Base-by-base conservation (phyloP, 2,113 vertebrate species). In the Alouatta palliata region DNA sequence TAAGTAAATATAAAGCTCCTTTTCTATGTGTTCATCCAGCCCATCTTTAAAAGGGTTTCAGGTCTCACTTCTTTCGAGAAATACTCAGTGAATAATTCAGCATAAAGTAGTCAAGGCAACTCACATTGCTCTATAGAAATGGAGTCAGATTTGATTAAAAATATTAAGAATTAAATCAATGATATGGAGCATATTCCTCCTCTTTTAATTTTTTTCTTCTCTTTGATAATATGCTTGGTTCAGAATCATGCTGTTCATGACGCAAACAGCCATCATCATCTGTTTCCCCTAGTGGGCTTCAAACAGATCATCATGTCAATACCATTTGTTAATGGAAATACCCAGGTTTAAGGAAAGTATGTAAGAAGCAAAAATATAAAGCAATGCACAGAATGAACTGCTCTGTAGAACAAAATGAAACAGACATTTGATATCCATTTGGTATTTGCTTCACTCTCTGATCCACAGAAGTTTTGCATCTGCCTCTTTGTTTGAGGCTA, bases 351-450 rank as follows among this genome's bases (percentile, higher is more conserved):
- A 81, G 6, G 37, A 14, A 90, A 43, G 0, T 37, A 32, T 47
- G 12, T 77, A 40, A 84, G 13, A 84, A 79, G 1, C 56, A 23
- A 23, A 37, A 66, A 8, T 30, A 66, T 79, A 92, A 98, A 80
- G 85, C 88, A 97, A 97, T 97, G 96, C 40, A 32, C 66, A 96
- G 89, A 98, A 96, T 95, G 91, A 97, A 97, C 75, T 8, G 0
- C 21, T 71, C 30, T 71, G 90, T 7, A 20, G 97, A 96, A 97
- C 30, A 27, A 81, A 92, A 77, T 79, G 13, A 49, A 93, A 94
- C 94, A 96, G 76, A 94, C 45, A 93, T 20, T 96, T 94, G 70
- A 25, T 92, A 80, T 35, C 2, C 25, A 1, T 27, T 66, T 94
- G 25, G 8, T 58, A 9, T 71, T 87, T 54, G 43, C 35, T 35